Base-by-base conservation (phyloP, 2,888 invertebrate genomes). In the Sialis fuliginosa region DNA sequence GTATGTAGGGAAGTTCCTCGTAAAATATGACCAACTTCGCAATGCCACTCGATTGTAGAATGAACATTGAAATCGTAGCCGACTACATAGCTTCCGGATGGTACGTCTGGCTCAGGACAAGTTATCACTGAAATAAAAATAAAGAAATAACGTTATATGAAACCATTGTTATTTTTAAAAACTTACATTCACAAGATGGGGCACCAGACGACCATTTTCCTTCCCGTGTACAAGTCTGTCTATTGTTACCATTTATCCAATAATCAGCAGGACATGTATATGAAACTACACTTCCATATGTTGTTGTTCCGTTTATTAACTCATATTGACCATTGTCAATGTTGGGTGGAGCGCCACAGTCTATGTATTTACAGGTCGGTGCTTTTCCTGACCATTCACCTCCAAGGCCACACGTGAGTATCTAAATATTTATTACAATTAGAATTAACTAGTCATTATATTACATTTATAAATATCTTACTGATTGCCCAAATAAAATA, bases 11-110 rank as follows among this genome's bases (percentile, higher is more conserved):
- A 60, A 53, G 81, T 80, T 0, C 91, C 90, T 6, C 78, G 73
- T 49, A 91, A 69, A 49, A 81, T 71, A 61, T 90, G 82, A 0
- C 92, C 92, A 1, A 77, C 72, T 61, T 90, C 89, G 60, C 92
- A 92, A 58, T 88, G 81, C 63, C 89, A 91, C 58, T 86, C 81
- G 42, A 91, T 88, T 33, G 75, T 77, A 0, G 90, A 88, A 62
- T 89, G 87, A 0, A 92, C 79, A 59, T 89, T 88, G 60, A 90
- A 81, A 59, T 89, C 89, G 59, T 89, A 89, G 0, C 88, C 89
- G 12, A 88, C 84, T 49, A 91, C 88, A 62, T 81, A 89, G 6
- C 88, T 83, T 6, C 88, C 90, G 0, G 81, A 68, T 0, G 89
- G 88, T 1, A 89, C 84, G 56, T 87, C 81, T 0, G 91, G 92